These are phyloP conservation scores for Chlorodrepanis virens DNA, from an alignment of 2,113 vertebrate genomes.

Conservation along the genomic window DNA sequence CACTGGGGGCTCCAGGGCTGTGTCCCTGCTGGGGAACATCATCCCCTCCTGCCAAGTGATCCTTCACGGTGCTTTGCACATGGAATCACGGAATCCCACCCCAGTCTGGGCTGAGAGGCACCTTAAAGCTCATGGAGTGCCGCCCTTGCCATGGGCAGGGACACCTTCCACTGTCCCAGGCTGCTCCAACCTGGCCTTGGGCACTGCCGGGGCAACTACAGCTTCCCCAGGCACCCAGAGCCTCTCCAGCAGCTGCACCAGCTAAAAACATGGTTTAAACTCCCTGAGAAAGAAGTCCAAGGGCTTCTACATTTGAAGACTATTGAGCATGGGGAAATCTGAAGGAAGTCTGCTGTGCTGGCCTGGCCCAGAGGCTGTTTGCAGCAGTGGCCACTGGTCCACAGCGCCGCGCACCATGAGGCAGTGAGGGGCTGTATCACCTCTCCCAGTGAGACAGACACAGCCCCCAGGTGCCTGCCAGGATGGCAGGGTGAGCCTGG, in stretches of 20 bases:
- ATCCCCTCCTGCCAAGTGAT: fast-evolving
- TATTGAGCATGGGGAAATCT: neutral
- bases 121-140: neutral
- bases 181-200: neutral
- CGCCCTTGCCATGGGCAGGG: neutral
- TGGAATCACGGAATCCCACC: neutral
- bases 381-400: neutral
- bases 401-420: fast-evolving
- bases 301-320: neutral
- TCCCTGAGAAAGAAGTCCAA: neutral
- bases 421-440: neutral
- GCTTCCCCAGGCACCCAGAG: neutral
- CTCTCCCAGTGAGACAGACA: neutral
- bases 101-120: too few species aligned
- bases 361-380: neutral
- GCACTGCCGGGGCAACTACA: neutral
- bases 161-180: neutral
- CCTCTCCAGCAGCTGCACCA: neutral
- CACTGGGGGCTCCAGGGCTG: fast-evolving
- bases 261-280: neutral
- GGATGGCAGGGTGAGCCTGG: neutral
- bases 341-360: neutral
- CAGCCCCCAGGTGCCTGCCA: fast-evolving
- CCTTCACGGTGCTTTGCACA: neutral
- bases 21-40: neutral